Percentiles rank a stretch among this genome's conserved stretches.
phyloP scores from a whole-genome alignment of 2,797 vertebrate genomes.

The Catamblyrhynchus diadema region DNA sequence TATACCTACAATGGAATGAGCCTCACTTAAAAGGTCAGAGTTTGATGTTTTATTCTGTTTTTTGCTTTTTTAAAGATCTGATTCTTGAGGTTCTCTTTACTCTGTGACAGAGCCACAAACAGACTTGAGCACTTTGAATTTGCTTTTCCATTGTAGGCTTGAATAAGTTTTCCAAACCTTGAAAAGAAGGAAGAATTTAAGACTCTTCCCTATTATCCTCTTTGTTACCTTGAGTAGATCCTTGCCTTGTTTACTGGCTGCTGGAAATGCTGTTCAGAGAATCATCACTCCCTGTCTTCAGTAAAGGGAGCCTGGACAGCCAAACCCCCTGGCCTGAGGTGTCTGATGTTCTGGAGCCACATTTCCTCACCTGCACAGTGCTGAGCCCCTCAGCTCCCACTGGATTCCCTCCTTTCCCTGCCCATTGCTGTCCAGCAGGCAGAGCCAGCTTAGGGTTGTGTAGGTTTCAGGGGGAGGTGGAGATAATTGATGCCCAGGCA shows the following conservation, averaged over 20 bases:
- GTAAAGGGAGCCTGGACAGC: background rate
- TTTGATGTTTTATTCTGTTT: conserved; percentile 28
- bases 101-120: background rate
- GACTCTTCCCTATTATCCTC: background rate
- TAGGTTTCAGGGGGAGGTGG: background rate
- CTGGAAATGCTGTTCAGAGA: background rate
- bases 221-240: background rate
- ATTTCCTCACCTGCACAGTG: background rate
- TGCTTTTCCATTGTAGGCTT: background rate
- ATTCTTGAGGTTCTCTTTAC: background rate
- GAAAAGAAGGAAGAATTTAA: background rate
- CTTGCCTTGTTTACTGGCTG: background rate
- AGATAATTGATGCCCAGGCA: conserved; percentile 26
- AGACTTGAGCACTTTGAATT: background rate
- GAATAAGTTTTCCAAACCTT: background rate
- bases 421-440: background rate
- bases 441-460: background rate
- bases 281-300: background rate
- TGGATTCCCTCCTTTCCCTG: background rate
- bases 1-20: background rate
- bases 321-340: background rate
- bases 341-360: background rate
- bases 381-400: background rate
- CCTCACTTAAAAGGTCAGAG: background rate
- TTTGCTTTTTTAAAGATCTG: background rate